These are phyloP conservation scores for Nebria salina DNA, from an alignment of 2,888 invertebrate genomes.

Conservation along the genomic window DNA sequence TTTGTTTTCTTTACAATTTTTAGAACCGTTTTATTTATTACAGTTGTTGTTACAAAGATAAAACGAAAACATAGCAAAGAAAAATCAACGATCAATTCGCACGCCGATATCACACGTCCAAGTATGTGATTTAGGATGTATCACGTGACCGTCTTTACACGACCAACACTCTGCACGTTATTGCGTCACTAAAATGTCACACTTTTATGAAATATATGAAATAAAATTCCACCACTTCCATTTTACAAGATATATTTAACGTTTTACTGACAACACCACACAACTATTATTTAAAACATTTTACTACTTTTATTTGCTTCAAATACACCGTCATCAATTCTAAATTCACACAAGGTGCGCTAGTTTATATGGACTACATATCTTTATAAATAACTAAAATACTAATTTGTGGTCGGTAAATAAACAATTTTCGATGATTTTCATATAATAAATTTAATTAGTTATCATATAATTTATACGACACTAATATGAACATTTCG, in stretches of 20 bases:
- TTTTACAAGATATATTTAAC: neutral
- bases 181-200: constrained; percentile 8
- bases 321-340: neutral
- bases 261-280: neutral
- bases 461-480: neutral
- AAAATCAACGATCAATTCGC: constrained; percentile 26
- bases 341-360: neutral
- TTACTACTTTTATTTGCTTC: neutral
- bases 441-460: neutral
- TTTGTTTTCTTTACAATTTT: constrained; percentile 11
- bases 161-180: constrained; percentile 11
- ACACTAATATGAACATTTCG: neutral
- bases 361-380: neutral
- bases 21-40: constrained; percentile 22
- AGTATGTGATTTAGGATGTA: constrained; percentile 25
- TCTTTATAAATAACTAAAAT: no score
- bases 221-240: neutral
- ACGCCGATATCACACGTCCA: constrained; percentile 24
- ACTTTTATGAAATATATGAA: neutral
- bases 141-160: constrained; percentile 8
- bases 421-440: neutral
- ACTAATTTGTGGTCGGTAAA: neutral
- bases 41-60: constrained; percentile 22
- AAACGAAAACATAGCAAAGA: constrained; percentile 25
- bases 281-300: neutral